Evolutionary conservation across 35 echinoderm and acorn worm genomes (phyloP), one percentile per base, ranked within the genome.

Genomic region (Hemicentrotus pulcherrimus): DNA sequence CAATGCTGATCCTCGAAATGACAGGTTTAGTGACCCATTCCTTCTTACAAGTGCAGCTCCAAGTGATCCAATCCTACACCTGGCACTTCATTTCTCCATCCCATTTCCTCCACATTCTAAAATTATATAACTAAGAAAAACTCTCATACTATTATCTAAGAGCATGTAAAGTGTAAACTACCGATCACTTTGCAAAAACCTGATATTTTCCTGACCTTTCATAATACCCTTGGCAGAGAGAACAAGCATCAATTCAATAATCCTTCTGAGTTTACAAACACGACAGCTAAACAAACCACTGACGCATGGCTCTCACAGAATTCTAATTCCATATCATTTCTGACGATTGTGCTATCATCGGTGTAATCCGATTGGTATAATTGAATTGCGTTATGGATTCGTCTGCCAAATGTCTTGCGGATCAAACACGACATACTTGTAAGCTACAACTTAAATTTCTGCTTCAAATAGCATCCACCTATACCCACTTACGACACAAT

Each of bases 341-440:
- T 78, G 65, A 78, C 19, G 22, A 7, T 22, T 78, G 65, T 78
- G 65, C 19, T 78, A 78, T 78, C 65, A 78, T 78, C 28, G 65
- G 19, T 78, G 65, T 78, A 78, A 78, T 78, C 65, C 65, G 65
- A 78, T 78, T 78, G 65, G 65, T 78, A 78, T 78, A 78, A 78
- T 78, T 78, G 65, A 78, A 78, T 78, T 78, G 65, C 22, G 22
- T 3, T 78, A 78, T 78, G 65, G 65, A n/a, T 78, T 78, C 28
- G 24, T 78, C 65, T 78, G 65, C 28, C 9, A n/a, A 78, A n/a
- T 78, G 65, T 78, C 65, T 78, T 78, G 22, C 22, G 65, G 24
- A 78, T 78, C 65, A 78, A 78, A 78, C 22, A 18, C 6, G 65
- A 78, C 65, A 28, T 18, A 41, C 35, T 41, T 41, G 35, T 41